phyloP scores from a whole-genome alignment of 2,888 invertebrate species.

The Phytoseiulus persimilis region DNA sequence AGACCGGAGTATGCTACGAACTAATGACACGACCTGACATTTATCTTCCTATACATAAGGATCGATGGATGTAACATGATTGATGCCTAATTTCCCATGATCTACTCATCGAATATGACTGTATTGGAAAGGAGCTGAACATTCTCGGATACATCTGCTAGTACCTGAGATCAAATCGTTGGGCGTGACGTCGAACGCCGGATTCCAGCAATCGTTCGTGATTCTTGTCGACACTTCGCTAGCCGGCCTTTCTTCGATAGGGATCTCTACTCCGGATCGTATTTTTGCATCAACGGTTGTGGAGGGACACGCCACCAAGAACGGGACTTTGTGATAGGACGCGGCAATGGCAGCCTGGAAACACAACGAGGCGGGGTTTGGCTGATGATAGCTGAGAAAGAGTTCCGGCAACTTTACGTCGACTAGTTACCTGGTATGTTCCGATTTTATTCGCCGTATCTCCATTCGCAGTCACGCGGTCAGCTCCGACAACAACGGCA shows the following conservation, averaged over 20 bases:
- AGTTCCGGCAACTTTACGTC: no score
- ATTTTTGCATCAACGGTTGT: conserved; percentile 76
- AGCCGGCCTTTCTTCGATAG: conserved; percentile 85
- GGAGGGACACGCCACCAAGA: conserved; percentile 87
- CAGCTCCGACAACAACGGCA: conserved; percentile 94
- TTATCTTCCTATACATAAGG: no score
- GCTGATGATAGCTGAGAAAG: no score
- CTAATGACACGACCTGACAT: no score
- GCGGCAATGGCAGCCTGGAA: conserved; percentile 74
- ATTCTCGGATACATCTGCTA: no score
- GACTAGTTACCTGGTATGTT: conserved; percentile 64
- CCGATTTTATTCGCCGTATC: conserved; percentile 99
- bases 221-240: conserved; percentile 84
- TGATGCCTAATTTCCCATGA: no score
- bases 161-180: conserved; percentile 74
- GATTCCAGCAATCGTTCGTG: conserved; percentile 88
- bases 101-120: no score
- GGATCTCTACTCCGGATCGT: conserved; percentile 71
- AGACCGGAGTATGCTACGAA: no score
- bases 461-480: conserved; percentile 88
- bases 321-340: conserved; percentile 79
- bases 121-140: no score
- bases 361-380: no score
- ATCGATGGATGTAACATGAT: no score
- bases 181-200: conserved; percentile 95